Conservation (phyloP, 2,113 vertebrate genomes). For the Eptesicus fuscus region DNA sequence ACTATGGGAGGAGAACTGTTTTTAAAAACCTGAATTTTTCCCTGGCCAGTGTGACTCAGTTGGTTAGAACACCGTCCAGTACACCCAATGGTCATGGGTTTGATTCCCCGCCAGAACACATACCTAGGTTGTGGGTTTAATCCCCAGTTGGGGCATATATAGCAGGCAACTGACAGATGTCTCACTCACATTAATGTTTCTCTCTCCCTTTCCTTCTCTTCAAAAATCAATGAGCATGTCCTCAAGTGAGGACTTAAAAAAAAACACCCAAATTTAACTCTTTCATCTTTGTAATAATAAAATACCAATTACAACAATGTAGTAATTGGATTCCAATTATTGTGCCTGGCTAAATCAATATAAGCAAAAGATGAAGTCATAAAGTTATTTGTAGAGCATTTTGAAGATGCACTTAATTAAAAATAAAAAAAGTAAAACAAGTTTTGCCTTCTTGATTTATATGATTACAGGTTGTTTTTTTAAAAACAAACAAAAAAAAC, state of each 20-base stretch:
- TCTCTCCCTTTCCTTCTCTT: background rate
- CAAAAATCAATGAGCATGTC: background rate
- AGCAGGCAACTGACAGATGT: background rate
- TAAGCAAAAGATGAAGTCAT: background rate
- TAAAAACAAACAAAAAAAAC: background rate
- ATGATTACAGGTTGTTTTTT: background rate
- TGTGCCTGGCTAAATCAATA: background rate
- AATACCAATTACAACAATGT: background rate
- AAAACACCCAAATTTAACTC: background rate
- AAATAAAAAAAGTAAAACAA: background rate
- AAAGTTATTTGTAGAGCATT: slow-evolving; percentile 8
- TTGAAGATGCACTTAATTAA: background rate
- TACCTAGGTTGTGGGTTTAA: background rate
- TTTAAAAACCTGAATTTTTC: background rate
- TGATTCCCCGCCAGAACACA: background rate
- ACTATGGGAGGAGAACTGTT: background rate
- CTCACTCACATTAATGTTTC: background rate
- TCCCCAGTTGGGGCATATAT: background rate
- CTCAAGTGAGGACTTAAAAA: background rate
- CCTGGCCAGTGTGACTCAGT: background rate
- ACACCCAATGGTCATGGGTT: background rate
- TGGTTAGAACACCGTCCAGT: background rate
- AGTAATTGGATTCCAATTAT: background rate
- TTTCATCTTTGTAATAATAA: background rate
- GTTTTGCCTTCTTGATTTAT: background rate